phyloP scores from a whole-genome alignment of 1,140 invertebrate species.

The Drosophila guanche region DNA sequence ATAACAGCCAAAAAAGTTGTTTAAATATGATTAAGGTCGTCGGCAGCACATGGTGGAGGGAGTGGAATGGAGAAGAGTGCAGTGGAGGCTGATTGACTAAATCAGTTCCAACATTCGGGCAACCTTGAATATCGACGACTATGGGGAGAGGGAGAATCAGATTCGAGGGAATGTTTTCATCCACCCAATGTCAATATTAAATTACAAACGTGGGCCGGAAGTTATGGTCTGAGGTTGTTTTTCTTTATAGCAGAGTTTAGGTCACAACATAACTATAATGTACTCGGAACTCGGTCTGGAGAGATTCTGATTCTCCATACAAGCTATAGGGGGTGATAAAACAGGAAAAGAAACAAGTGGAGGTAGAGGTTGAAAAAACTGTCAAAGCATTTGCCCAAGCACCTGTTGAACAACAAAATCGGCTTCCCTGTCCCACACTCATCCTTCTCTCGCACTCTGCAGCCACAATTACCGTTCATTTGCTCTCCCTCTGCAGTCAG shows the following conservation, averaged over 20 bases:
- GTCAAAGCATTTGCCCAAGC: slow-evolving; percentile 15
- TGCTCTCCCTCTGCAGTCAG: neutral
- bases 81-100: slow-evolving; percentile 35
- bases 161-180: slow-evolving; percentile 15
- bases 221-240: slow-evolving; percentile 14
- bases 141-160: too few relatives aligned
- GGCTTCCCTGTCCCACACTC: neutral
- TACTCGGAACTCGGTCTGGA: neutral
- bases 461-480: slow-evolving; percentile 35
- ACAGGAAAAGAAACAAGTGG: neutral
- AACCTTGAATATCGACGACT: slow-evolving; percentile 36
- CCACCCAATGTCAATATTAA: slow-evolving; percentile 14
- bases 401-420: slow-evolving; percentile 58
- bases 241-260: neutral
- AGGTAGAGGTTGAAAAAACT: slow-evolving; percentile 1
- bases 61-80: neutral
- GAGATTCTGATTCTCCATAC: neutral
- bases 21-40: slow-evolving; percentile 72
- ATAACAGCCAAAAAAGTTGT: slow-evolving; percentile 46
- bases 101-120: slow-evolving; percentile 33
- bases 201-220: slow-evolving; percentile 42
- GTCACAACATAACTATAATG: too few relatives aligned
- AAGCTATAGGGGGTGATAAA: neutral
- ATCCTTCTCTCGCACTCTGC: neutral
- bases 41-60: slow-evolving; percentile 36